A percentile compares a stretch with the other conserved stretches of the same genome.
Conservation (phyloP, 1,140 invertebrate species). For the Trachymyrmex cornetzi region DNA sequence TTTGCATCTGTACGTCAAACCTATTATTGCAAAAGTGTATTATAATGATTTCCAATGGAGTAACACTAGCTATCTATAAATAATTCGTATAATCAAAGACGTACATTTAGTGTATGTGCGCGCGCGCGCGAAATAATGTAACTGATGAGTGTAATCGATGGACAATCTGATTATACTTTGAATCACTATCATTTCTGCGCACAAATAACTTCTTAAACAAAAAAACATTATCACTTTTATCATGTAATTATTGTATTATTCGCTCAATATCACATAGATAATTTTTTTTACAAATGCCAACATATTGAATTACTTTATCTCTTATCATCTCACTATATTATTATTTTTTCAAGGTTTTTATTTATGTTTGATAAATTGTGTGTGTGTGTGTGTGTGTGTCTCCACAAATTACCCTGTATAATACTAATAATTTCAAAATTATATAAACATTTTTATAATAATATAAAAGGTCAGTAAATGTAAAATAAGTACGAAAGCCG, state of each 20-base stretch:
- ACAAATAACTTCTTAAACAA: neutral
- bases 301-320: conserved; percentile 6
- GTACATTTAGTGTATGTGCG: neutral
- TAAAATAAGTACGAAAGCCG: neutral
- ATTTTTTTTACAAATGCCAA: neutral
- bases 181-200: neutral
- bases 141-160: neutral
- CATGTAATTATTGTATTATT: neutral
- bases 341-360: conserved; percentile 9
- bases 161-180: neutral
- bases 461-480: neutral
- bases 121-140: neutral
- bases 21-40: conserved; percentile 6
- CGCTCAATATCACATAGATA: neutral
- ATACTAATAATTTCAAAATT: neutral
- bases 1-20: conserved; percentile 14
- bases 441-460: neutral
- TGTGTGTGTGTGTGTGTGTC: too few species aligned
- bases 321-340: neutral
- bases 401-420: neutral
- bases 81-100: conserved; percentile 17
- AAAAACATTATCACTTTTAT: conserved; percentile 13
- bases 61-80: neutral
- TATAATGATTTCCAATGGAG: conserved; percentile 36
- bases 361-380: neutral